Conservation (phyloP, 2,888 invertebrate species). For the Pammene aurita region DNA sequence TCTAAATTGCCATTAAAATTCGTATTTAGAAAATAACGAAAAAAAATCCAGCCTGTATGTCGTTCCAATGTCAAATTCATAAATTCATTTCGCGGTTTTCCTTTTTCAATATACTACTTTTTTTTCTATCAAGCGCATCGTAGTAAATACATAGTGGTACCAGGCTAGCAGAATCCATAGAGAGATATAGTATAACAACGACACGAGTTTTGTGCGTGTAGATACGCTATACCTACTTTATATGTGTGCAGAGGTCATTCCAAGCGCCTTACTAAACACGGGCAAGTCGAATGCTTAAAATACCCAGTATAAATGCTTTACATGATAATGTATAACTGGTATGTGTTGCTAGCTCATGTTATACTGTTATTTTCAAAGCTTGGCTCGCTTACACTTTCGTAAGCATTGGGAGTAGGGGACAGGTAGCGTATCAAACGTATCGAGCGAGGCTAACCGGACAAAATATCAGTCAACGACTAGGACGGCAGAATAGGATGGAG, state of each 20-base stretch:
- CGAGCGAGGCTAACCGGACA: conserved; percentile 39
- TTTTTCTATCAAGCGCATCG: conserved; percentile 74
- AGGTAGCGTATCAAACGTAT: conserved; percentile 40
- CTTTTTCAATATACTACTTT: conserved; percentile 62
- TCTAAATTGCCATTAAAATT: background rate
- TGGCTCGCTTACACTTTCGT: background rate
- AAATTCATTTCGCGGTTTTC: conserved; percentile 27
- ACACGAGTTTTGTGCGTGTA: conserved; percentile 51
- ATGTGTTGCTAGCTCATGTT: background rate
- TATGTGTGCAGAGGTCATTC: conserved; percentile 20
- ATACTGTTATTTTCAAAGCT: background rate
- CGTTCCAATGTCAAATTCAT: conserved; percentile 9
- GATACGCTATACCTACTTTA: conserved; percentile 29
- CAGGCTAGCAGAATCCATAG: conserved; percentile 65
- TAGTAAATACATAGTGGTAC: conserved; percentile 79
- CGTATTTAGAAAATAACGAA: background rate
- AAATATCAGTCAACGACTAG: conserved; percentile 41
- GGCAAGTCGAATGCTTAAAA: background rate
- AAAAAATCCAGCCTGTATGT: conserved; percentile 56
- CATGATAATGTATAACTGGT: background rate
- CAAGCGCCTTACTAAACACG: background rate
- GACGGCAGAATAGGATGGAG: conserved; percentile 27
- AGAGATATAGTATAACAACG: conserved; percentile 56
- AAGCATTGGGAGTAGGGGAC: background rate
- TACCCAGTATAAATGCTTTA: background rate